Percentiles rank a stretch among this genome's conserved stretches.
These are phyloP conservation scores for Pangasius sanitwongsei DNA, from an alignment of 2,797 vertebrate species.

Conservation along the genomic window DNA sequence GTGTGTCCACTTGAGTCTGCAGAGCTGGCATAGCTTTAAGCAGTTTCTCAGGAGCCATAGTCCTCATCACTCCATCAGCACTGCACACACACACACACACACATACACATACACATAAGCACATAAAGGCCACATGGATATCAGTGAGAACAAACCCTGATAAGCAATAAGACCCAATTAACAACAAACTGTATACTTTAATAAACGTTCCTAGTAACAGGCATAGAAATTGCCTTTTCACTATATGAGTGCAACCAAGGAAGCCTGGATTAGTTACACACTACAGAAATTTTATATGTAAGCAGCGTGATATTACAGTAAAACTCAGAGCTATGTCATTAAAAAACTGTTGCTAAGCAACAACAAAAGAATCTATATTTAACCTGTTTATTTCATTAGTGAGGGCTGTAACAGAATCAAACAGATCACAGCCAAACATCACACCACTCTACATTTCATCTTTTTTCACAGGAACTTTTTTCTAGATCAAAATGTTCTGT, in stretches of 20 bases:
- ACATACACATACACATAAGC: not conserved
- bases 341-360: constrained; percentile 21
- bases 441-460: not conserved
- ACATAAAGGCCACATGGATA: not conserved
- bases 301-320: not conserved
- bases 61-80: constrained; percentile 97
- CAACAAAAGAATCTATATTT: constrained; percentile 2
- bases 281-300: not conserved
- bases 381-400: not conserved
- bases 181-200: not conserved
- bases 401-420: not conserved
- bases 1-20: constrained; percentile 95
- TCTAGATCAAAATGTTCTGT: not conserved
- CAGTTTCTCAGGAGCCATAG: constrained; percentile 96
- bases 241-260: not conserved
- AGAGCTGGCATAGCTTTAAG: constrained; percentile 98
- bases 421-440: not conserved
- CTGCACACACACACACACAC: constrained; percentile 68
- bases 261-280: not conserved
- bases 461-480: not conserved
- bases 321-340: not conserved
- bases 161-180: not conserved
- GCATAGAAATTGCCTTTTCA: not conserved
- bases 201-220: not conserved
- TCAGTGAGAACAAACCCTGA: not conserved